phyloP scores from a whole-genome alignment of 2,797 vertebrate genomes.

The Picus viridis region DNA sequence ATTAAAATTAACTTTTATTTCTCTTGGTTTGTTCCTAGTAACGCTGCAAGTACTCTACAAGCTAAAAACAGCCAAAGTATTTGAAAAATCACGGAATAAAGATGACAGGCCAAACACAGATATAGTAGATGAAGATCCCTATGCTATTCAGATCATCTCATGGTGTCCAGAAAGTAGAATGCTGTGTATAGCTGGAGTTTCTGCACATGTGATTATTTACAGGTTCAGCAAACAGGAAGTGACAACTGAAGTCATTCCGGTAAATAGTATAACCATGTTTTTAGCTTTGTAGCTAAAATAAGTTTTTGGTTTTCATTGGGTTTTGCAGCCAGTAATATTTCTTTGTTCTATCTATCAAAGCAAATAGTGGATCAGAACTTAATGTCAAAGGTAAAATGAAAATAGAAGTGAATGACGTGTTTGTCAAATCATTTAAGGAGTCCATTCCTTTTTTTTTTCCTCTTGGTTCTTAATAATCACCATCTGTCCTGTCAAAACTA shows the following conservation, averaged over 20 bases:
- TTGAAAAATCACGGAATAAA: constrained; percentile 94
- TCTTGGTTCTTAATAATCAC: neutral
- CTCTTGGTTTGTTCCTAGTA: constrained; percentile 81
- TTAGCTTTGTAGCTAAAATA: neutral
- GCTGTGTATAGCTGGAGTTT: constrained; percentile 96
- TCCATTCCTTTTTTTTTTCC: neutral
- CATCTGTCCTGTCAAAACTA: neutral
- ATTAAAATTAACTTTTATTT: constrained; percentile 7
- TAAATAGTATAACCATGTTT: constrained; percentile 57
- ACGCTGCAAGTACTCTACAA: constrained; percentile 98
- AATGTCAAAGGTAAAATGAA: neutral
- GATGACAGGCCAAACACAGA: constrained; percentile 92
- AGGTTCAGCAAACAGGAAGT: constrained; percentile 97
- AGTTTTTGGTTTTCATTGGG: neutral
- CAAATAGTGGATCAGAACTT: neutral
- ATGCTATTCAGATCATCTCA: constrained; percentile 95
- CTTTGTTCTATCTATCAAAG: neutral
- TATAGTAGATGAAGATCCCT: constrained; percentile 96
- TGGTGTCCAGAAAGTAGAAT: constrained; percentile 97
- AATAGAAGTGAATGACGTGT: neutral
- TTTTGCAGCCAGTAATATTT: neutral
- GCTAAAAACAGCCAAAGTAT: constrained; percentile 98
- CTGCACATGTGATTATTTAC: constrained; percentile 94
- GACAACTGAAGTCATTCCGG: constrained; percentile 94
- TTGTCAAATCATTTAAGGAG: neutral